Percentiles rank a stretch among this genome's conserved stretches.
Evolutionary conservation across 2,888 invertebrate species (phyloP).

Genomic region (Priocnemis perturbator): DNA sequence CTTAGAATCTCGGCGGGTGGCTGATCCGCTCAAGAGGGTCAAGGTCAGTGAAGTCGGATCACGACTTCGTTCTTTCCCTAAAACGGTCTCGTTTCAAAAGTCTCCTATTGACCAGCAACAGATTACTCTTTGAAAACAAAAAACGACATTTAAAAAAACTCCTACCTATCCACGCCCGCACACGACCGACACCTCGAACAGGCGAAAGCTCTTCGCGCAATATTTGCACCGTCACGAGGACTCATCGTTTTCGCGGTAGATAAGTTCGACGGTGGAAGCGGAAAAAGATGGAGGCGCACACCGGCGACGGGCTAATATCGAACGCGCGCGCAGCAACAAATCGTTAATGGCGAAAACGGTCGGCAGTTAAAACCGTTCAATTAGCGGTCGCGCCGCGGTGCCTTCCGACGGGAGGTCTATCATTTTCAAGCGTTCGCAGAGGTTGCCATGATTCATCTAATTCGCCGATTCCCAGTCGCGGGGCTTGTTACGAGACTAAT

Average conservation of each 20-base stretch:
- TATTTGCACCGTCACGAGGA: too few species aligned
- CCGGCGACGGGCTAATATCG: background rate
- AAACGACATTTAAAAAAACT: too few species aligned
- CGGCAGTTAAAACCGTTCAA: slow-evolving; percentile 36
- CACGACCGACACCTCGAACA: too few species aligned
- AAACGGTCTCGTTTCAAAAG: too few species aligned
- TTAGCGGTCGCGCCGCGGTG: slow-evolving; percentile 27
- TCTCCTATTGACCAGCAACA: too few species aligned
- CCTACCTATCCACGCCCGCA: too few species aligned
- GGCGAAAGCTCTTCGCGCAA: too few species aligned
- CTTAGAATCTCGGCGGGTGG: slow-evolving; percentile 2
- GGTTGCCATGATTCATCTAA: slow-evolving; percentile 36
- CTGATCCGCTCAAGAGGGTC: slow-evolving; percentile 37
- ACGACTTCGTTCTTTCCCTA: slow-evolving; percentile 12
- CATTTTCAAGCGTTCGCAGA: slow-evolving; percentile 20
- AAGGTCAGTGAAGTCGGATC: slow-evolving; percentile 50
- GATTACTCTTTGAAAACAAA: too few species aligned
- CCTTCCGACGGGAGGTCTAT: slow-evolving; percentile 17
- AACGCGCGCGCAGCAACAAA: slow-evolving; percentile 23
- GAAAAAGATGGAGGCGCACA: too few species aligned
- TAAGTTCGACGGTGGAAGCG: background rate
- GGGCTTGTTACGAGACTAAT: slow-evolving; percentile 20
- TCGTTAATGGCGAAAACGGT: slow-evolving; percentile 37
- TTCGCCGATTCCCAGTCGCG: slow-evolving; percentile 17
- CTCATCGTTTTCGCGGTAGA: background rate